Evolutionary conservation across 2,113 vertebrate genomes (phyloP).

Genomic region (human): DNA sequence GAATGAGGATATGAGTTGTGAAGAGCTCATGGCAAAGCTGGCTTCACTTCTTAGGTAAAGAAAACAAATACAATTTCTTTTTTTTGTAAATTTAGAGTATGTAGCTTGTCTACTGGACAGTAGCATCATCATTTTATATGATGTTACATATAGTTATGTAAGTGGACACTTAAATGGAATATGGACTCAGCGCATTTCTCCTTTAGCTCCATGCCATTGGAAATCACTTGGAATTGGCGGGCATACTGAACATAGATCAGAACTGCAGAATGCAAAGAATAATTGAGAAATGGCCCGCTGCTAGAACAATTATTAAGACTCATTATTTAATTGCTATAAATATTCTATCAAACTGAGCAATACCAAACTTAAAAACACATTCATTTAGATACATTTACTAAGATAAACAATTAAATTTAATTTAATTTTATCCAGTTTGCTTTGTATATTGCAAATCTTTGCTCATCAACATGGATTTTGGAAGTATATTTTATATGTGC

Average conservation of each 20-base stretch:
- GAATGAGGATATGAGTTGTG: not conserved
- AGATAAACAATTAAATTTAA: not conserved
- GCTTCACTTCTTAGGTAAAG: not conserved
- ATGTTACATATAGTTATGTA: not conserved
- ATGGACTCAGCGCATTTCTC: not conserved
- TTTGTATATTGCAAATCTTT: not conserved
- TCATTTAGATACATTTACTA: not conserved
- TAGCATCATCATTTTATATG: not conserved
- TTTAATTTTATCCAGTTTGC: not conserved
- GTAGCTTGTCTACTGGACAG: not conserved
- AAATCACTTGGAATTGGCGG: not conserved
- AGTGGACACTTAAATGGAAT: not conserved
- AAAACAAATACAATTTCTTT: not conserved
- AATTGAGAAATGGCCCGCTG: constrained; percentile 4
- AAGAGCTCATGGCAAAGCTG: not conserved
- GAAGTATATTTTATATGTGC: not conserved
- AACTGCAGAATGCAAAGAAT: not conserved
- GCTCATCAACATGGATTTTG: not conserved
- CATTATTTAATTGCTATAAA: not conserved
- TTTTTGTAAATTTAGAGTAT: not conserved
- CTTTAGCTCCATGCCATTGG: not conserved
- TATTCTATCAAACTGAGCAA: not conserved
- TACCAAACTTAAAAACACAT: constrained; percentile 21
- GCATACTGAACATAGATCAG: not conserved
- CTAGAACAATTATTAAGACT: constrained; percentile 14